phyloP scores from a whole-genome alignment of 2,888 invertebrate species.

The Philereme transversata region DNA sequence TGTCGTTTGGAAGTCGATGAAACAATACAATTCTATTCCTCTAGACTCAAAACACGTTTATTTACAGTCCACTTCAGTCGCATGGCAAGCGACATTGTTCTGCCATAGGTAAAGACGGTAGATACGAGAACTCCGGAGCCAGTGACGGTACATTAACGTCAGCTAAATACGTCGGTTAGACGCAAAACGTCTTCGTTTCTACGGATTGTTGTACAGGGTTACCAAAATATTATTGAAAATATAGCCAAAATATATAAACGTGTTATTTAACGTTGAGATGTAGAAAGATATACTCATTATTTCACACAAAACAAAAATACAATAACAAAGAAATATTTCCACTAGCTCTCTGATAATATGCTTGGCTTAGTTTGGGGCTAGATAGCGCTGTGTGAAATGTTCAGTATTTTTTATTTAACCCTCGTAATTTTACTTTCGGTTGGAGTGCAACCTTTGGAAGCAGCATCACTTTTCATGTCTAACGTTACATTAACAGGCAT shows the following conservation, averaged over 20 bases:
- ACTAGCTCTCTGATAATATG: too few relatives aligned
- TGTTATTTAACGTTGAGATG: too few relatives aligned
- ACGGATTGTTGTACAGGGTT: neutral
- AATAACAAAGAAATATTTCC: too few relatives aligned
- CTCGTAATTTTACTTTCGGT: too few relatives aligned
- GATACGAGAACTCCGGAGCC: conserved; percentile 14
- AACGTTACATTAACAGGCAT: too few relatives aligned
- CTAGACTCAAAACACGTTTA: conserved; percentile 4
- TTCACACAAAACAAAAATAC: too few relatives aligned
- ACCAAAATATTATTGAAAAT: neutral
- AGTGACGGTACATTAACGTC: conserved; percentile 29
- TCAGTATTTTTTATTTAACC: too few relatives aligned
- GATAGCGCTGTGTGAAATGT: too few relatives aligned
- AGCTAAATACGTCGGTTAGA: conserved; percentile 26
- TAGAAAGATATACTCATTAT: too few relatives aligned
- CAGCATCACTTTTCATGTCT: too few relatives aligned
- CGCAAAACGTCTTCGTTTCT: conserved; percentile 23
- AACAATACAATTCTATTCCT: conserved; percentile 4
- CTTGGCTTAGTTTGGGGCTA: too few relatives aligned
- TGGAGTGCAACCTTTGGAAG: too few relatives aligned
- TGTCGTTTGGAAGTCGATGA: neutral
- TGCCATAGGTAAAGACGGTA: conserved; percentile 4
- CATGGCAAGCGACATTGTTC: conserved; percentile 16
- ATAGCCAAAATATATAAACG: neutral
- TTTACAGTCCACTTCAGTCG: conserved; percentile 16